Percentiles rank a stretch among this genome's conserved stretches.
Evolutionary conservation across 2,113 vertebrate genomes (phyloP).

Genomic region (Catharus bicknelli): DNA sequence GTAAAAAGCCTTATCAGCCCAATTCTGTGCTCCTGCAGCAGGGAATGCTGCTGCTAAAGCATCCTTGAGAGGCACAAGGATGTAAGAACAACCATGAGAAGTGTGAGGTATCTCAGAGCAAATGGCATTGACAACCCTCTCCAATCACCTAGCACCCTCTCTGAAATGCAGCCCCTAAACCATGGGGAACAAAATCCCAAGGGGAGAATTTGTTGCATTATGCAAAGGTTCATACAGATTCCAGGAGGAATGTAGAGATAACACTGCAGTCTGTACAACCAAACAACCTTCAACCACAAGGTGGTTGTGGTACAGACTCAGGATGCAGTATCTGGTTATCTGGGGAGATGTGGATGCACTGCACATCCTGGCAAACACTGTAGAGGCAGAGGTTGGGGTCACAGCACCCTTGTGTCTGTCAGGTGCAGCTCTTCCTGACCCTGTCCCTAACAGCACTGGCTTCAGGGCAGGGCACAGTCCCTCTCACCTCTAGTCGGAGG

Average conservation of each 20-base stretch:
- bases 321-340: not conserved
- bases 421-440: not conserved
- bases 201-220: not conserved
- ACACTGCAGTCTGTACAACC: fast-evolving
- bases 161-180: not conserved
- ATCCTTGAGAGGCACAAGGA: not conserved
- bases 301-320: not conserved
- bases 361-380: fast-evolving
- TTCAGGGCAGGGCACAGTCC: not conserved
- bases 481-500: constrained; percentile 85
- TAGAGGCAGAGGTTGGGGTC: not conserved
- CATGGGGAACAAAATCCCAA: not conserved
- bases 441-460: not conserved
- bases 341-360: not conserved
- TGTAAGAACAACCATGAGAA: not conserved
- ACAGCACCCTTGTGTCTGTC: not conserved
- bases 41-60: not conserved
- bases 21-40: not conserved
- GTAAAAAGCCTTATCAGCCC: not conserved
- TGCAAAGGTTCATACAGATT: not conserved
- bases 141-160: not conserved
- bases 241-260: not conserved
- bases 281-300: not conserved
- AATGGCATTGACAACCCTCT: not conserved
- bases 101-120: not conserved